Conservation (phyloP, 2,113 vertebrate genomes). For the Neogobius melanostomus region DNA sequence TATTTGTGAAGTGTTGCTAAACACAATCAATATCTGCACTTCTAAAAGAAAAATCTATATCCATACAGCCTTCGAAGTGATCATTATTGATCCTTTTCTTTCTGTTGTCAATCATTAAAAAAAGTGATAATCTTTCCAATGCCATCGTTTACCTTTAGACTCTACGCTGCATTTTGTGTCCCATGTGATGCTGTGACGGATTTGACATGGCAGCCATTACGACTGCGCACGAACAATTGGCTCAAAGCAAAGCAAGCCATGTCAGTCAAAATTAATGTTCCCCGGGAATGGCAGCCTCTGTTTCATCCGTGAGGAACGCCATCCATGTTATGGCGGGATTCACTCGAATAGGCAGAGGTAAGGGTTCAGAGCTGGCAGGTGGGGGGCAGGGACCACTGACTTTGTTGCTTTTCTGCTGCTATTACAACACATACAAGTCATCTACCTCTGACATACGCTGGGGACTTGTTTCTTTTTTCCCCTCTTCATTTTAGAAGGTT, state of each 20-base stretch:
- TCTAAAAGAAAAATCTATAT: background rate
- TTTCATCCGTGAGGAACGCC: slow-evolving; percentile 50
- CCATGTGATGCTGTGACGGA: slow-evolving; percentile 12
- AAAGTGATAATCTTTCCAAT: background rate
- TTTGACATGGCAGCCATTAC: slow-evolving; percentile 29
- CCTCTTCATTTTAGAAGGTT: slow-evolving; percentile 7
- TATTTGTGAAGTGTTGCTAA: background rate
- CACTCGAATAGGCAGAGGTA: slow-evolving; percentile 57
- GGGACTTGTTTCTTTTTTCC: slow-evolving; percentile 17
- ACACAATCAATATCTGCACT: background rate
- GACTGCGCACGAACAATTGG: slow-evolving; percentile 46
- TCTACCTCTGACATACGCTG: slow-evolving; percentile 9
- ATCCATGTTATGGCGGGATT: slow-evolving; percentile 63
- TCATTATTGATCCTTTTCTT: background rate
- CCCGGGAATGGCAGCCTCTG: slow-evolving; percentile 46
- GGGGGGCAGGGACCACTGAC: slow-evolving; percentile 11
- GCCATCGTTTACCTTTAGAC: slow-evolving; percentile 2
- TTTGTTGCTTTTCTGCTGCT: slow-evolving; percentile 38
- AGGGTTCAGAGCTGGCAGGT: slow-evolving; percentile 25
- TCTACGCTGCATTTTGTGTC: background rate
- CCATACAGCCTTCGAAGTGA: background rate
- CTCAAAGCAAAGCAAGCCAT: slow-evolving; percentile 47
- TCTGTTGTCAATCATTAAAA: background rate
- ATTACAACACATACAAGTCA: slow-evolving; percentile 31
- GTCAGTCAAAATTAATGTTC: slow-evolving; percentile 55